These are phyloP conservation scores for Apodemus agrarius DNA, from an alignment of 2,797 vertebrate species.

Conservation along the genomic window DNA sequence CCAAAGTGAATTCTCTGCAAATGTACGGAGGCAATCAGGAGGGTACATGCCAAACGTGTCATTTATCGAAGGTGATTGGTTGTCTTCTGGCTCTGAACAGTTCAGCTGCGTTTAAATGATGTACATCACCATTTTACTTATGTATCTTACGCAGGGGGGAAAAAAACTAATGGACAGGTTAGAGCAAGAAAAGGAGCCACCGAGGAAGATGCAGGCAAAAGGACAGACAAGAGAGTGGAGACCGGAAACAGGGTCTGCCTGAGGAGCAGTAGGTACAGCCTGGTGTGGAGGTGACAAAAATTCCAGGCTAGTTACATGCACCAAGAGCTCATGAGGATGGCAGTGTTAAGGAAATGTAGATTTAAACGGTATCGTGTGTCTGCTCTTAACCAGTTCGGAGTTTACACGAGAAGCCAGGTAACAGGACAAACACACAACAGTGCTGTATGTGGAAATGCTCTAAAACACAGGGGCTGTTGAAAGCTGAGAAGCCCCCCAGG, in stretches of 20 bases:
- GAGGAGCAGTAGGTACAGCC: not conserved
- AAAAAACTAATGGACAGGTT: not conserved
- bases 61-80: conserved; percentile 29
- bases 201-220: not conserved
- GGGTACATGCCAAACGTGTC: not conserved
- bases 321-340: not conserved
- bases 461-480: not conserved
- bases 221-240: not conserved
- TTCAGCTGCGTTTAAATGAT: conserved; percentile 31
- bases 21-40: not conserved
- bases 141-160: not conserved
- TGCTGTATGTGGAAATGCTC: not conserved
- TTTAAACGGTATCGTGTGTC: not conserved
- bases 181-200: not conserved
- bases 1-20: conserved; percentile 1
- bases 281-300: not conserved
- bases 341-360: not conserved
- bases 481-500: not conserved
- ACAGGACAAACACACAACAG: not conserved
- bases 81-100: conserved; percentile 22
- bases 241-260: not conserved
- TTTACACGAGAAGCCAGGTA: conserved; percentile 4
- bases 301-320: not conserved
- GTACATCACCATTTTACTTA: conserved; percentile 40
- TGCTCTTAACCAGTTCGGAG: not conserved